These are phyloP conservation scores for Dendrocopos noguchii DNA, from an alignment of 2,113 vertebrate genomes.

Conservation along the genomic window DNA sequence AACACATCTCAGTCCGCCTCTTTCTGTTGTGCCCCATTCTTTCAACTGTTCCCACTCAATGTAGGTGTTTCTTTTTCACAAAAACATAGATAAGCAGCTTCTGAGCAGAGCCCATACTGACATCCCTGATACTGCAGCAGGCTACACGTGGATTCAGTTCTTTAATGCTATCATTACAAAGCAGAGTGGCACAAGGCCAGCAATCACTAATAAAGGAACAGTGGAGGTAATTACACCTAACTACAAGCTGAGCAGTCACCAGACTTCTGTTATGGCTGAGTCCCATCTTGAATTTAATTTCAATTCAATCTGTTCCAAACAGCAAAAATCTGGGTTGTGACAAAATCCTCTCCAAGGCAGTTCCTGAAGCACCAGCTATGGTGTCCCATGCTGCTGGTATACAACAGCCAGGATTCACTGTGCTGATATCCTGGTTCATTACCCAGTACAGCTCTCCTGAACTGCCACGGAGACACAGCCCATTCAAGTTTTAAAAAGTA, in stretches of 20 bases:
- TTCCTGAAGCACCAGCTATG: background rate
- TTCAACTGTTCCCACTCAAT: background rate
- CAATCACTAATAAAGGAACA: background rate
- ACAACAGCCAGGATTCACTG: background rate
- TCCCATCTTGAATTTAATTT: constrained; percentile 41
- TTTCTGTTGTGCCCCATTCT: background rate
- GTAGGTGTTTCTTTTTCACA: background rate
- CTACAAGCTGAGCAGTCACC: constrained; percentile 17
- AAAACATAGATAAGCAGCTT: background rate
- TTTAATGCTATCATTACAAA: background rate
- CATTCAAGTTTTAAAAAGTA: background rate
- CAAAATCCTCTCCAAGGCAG: background rate
- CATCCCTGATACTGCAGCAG: background rate
- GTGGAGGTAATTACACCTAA: constrained; percentile 17
- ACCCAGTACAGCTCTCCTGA: background rate
- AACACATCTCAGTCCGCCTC: background rate
- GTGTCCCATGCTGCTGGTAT: background rate
- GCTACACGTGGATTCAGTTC: background rate
- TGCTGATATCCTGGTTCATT: background rate
- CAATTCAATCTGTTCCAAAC: background rate
- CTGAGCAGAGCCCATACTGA: background rate
- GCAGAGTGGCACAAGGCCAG: background rate
- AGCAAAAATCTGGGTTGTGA: background rate
- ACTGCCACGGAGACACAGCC: background rate
- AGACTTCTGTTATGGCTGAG: constrained; percentile 14